Evolutionary conservation across 2,113 vertebrate genomes (phyloP).

Genomic region (Hirundichthys speculiger): DNA sequence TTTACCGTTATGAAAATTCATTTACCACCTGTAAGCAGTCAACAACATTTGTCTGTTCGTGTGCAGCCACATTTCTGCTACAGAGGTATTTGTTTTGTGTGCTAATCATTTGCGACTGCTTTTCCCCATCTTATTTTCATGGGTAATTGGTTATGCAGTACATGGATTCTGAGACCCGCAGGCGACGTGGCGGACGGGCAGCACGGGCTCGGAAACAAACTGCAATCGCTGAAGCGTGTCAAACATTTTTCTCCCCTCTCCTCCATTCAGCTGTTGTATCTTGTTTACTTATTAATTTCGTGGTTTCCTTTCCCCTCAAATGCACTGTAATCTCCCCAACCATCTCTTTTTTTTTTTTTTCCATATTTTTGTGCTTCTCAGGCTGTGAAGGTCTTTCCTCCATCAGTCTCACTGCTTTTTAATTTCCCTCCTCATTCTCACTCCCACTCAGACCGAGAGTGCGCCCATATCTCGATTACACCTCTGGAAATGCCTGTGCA

Average conservation of each 20-base stretch:
- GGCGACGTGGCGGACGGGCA: slow-evolving; percentile 28
- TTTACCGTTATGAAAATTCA: background rate
- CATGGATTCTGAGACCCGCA: slow-evolving; percentile 54
- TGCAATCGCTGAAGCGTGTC: slow-evolving; percentile 45
- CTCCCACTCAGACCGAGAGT: slow-evolving; percentile 29
- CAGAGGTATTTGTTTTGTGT: slow-evolving; percentile 31
- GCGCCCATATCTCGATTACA: slow-evolving; percentile 52
- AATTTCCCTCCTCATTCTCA: slow-evolving; percentile 32
- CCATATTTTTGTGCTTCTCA: slow-evolving; percentile 5
- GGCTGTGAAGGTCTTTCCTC: slow-evolving; percentile 17
- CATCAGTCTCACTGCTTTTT: slow-evolving; percentile 28
- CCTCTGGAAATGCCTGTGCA: slow-evolving; percentile 50
- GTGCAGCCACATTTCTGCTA: background rate
- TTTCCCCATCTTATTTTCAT: slow-evolving; percentile 45
- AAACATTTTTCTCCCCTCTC: slow-evolving; percentile 11
- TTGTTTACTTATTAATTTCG: slow-evolving; percentile 40
- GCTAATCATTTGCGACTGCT: slow-evolving; percentile 47
- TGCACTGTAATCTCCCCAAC: background rate
- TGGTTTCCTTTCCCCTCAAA: slow-evolving; percentile 8
- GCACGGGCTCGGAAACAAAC: slow-evolving; percentile 30
- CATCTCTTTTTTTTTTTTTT: slow-evolving; percentile 5
- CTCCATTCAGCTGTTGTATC: slow-evolving; percentile 28
- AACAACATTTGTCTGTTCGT: background rate
- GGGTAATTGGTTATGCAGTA: slow-evolving; percentile 58
- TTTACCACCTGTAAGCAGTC: background rate